A percentile compares a stretch with the other conserved stretches of the same genome.
These are phyloP conservation scores for Hystrix cristata DNA, from an alignment of 2,113 vertebrate genomes.

Conservation along the genomic window DNA sequence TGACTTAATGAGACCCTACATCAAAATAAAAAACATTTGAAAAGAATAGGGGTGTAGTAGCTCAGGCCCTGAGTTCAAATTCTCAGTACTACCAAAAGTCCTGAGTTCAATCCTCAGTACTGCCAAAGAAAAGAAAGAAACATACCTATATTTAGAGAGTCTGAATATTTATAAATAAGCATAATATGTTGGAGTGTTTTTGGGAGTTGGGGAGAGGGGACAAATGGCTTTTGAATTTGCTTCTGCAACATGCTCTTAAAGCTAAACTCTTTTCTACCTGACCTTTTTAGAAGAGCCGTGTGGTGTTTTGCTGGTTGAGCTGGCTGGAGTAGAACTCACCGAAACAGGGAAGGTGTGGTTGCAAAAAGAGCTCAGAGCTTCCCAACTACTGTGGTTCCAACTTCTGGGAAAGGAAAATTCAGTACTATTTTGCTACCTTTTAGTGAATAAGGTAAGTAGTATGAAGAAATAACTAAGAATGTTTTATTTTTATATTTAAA, in stretches of 20 bases:
- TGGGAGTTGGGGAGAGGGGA: too few species aligned
- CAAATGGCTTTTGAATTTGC: slow-evolving; percentile 12
- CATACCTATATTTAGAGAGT: not conserved
- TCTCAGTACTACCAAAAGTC: not conserved
- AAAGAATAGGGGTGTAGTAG: not conserved
- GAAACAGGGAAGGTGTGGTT: slow-evolving; percentile 90
- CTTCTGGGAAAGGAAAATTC: slow-evolving; percentile 92
- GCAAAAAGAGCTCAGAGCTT: slow-evolving; percentile 87
- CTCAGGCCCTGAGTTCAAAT: not conserved
- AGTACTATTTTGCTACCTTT: slow-evolving; percentile 92
- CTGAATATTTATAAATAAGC: slow-evolving; percentile 40
- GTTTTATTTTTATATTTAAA: not conserved
- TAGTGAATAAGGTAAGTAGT: slow-evolving; percentile 90
- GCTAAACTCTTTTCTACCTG: not conserved
- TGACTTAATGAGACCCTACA: not conserved
- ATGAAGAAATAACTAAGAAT: not conserved
- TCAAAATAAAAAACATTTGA: too few species aligned
- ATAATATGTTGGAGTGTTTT: not conserved
- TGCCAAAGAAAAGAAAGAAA: not conserved
- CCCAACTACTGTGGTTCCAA: slow-evolving; percentile 93
- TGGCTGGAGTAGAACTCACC: slow-evolving; percentile 95
- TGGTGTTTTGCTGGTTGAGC: slow-evolving; percentile 89
- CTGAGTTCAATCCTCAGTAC: not conserved
- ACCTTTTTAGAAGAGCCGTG: slow-evolving; percentile 85
- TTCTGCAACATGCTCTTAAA: not conserved